These are phyloP conservation scores for Phrynosoma blainvillii DNA, from an alignment of 2,113 vertebrate species.

Conservation along the genomic window DNA sequence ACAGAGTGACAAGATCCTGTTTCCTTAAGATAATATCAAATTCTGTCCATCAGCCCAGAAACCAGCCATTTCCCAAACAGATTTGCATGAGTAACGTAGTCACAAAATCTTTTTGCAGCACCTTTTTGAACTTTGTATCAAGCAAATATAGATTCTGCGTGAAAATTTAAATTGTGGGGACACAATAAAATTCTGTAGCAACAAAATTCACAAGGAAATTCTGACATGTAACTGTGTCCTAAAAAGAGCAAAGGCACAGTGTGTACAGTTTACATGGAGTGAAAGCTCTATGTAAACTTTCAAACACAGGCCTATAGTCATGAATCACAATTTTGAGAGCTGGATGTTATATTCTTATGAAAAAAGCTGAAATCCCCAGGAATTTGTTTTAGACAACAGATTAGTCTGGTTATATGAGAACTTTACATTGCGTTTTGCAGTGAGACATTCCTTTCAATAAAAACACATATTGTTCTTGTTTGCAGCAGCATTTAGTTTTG, in stretches of 20 bases:
- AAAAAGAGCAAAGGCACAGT: not conserved
- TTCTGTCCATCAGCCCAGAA: not conserved
- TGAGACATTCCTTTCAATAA: not conserved
- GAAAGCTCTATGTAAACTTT: not conserved
- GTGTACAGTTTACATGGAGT: not conserved
- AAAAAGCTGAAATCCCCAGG: not conserved
- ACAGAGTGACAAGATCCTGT: not conserved
- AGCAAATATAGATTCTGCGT: not conserved
- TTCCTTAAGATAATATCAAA: not conserved
- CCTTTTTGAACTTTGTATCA: not conserved
- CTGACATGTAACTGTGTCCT: not conserved
- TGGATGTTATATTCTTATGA: not conserved
- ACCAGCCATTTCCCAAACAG: not conserved
- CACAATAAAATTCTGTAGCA: not conserved
- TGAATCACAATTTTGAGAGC: not conserved
- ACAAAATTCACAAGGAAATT: not conserved
- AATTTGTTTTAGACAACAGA: not conserved
- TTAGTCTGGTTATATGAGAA: not conserved
- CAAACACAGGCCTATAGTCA: not conserved
- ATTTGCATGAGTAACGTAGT: not conserved
- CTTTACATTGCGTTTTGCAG: not conserved
- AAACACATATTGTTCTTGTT: not conserved
- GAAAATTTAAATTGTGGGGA: not conserved
- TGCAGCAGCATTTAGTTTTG: not conserved
- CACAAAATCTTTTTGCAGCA: not conserved